Evolutionary conservation across 2,113 vertebrate genomes (phyloP).

Genomic region (Bothrops jararaca): DNA sequence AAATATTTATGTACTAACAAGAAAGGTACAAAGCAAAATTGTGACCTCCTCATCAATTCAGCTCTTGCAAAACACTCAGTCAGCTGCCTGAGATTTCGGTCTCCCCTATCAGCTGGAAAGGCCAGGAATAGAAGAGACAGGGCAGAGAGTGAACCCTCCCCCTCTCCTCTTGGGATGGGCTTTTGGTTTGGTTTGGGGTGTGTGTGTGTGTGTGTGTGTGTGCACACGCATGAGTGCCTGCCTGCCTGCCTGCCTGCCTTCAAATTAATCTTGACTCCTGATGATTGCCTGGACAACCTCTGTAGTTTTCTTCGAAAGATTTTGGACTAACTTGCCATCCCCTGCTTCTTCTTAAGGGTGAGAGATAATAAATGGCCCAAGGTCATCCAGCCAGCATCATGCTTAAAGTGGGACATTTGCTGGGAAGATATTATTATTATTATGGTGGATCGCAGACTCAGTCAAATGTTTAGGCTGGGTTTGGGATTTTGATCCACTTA

Average conservation of each 20-base stretch:
- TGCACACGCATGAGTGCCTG: rapidly evolving
- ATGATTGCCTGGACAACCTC: not conserved
- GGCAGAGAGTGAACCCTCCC: not conserved
- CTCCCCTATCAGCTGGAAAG: not conserved
- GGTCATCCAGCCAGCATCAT: not conserved
- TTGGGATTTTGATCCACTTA: not conserved
- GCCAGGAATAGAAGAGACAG: not conserved
- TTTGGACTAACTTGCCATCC: not conserved
- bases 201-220: too few species aligned
- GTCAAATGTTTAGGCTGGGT: not conserved
- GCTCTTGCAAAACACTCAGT: not conserved
- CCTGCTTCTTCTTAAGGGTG: not conserved
- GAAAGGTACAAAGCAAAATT: not conserved
- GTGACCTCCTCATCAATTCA: not conserved
- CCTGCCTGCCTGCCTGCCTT: not conserved
- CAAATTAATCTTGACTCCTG: not conserved
- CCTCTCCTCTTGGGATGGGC: not conserved
- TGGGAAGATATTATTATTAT: not conserved
- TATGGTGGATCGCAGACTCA: not conserved
- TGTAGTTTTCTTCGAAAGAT: not conserved
- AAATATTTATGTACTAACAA: not conserved
- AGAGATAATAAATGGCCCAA: not conserved
- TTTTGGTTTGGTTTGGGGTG: not conserved
- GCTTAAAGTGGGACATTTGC: not conserved
- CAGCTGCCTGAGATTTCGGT: not conserved